A percentile compares a stretch with the other conserved stretches of the same genome.
Evolutionary conservation across 2,888 invertebrate species (phyloP).

Genomic region (Drosophila paracracens): DNA sequence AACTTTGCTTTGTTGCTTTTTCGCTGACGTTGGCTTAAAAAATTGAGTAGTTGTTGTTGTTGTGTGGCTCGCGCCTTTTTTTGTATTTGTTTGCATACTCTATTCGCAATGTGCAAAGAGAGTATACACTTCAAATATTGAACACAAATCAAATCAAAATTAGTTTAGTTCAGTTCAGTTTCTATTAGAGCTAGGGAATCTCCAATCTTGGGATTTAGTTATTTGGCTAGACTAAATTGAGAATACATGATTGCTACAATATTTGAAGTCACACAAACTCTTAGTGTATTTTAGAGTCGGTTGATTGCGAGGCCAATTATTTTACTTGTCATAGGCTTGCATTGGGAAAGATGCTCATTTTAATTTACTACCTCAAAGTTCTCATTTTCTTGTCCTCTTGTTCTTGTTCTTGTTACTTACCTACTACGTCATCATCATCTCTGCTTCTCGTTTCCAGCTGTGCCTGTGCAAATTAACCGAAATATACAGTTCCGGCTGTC

Average conservation of each 20-base stretch:
- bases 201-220: not conserved
- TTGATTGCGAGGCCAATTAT: constrained; percentile 25
- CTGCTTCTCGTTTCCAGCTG: constrained; percentile 73
- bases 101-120: not conserved
- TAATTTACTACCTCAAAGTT: constrained; percentile 30
- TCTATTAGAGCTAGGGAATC: not conserved
- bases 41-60: constrained; percentile 41
- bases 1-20: constrained; percentile 60
- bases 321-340: constrained; percentile 15
- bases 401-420: constrained; percentile 53
- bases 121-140: constrained; percentile 2
- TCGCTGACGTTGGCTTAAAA: constrained; percentile 66
- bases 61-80: constrained; percentile 60
- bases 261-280: not conserved
- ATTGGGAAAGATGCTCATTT: constrained; percentile 9
- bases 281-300: constrained; percentile 7
- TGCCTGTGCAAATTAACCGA: constrained; percentile 78
- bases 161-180: not conserved
- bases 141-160: not conserved
- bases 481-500: constrained; percentile 75
- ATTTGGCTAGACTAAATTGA: not conserved
- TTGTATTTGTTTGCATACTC: constrained; percentile 22
- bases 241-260: not conserved
- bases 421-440: constrained; percentile 73
- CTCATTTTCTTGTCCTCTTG: constrained; percentile 2